Evolutionary conservation across 1,140 invertebrate species (phyloP), one percentile per base, ranked within the genome.

Genomic region (Myzus persicae): DNA sequence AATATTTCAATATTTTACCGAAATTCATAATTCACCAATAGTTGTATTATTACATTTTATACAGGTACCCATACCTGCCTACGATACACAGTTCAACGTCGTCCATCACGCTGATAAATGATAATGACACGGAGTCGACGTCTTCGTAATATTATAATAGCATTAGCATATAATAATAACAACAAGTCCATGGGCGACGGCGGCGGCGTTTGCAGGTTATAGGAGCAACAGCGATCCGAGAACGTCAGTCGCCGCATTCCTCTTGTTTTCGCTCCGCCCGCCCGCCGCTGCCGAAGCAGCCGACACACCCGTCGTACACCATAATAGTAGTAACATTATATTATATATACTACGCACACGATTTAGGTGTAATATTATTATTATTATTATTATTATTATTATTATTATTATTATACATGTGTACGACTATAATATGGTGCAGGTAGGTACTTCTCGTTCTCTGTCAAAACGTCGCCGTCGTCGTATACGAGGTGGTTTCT

Each of bases 261-360:
- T 88, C 85, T 88, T n/a, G 44, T 88, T 88, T 87, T 87, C 84
- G 84, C 40, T 87, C 40, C 84, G 84, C 84, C 84, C 84, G 84
- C 84, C 42, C 18, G n/a, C 18, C 85, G n/a, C 44, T 6, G 44
- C 84, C 6, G 26, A 40, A 26, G 26, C 82, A 20, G 82, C 82
- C 26, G 38, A 26, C 82, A 85, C 38, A 85, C 38, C 82, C 82
- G 82, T 85, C 24, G 82, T 46, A 87, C n/a, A 31, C 38, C 40
- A 26, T 42, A 42, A 85, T 31, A 51, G 22, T 51, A 51, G 14
- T 51, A 48, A 44, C 11, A 44, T 44, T 48, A 48, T 48, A 48
- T 18, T 48, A 48, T 44, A 42, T 40, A 84, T 11, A 85, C 24
- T 85, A 85, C 84, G n/a, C 4, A 40, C 22, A 42, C 24, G 40